phyloP scores from a whole-genome alignment of 2,797 vertebrate species.

The Semaprochilodus insignis region DNA sequence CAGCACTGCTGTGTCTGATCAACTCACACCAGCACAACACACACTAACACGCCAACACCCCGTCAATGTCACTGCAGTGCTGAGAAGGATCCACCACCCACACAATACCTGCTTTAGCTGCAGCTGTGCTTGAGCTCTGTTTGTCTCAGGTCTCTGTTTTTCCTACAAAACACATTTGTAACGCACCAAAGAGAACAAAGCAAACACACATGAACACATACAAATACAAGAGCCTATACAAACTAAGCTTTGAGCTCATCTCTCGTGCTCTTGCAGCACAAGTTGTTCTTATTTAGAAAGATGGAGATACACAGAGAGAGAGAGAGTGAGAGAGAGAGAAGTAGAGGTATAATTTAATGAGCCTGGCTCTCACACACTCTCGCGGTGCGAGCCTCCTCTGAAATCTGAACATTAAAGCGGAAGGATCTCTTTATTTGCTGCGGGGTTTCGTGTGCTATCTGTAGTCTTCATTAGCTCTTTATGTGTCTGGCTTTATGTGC shows the following conservation, averaged over 20 bases:
- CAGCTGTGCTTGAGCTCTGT: too few relatives aligned
- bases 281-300: conserved; percentile 31
- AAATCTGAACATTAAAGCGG: not conserved
- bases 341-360: conserved; percentile 47
- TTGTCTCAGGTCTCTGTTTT: too few relatives aligned
- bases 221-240: not conserved
- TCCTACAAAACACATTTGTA: not conserved
- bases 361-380: not conserved
- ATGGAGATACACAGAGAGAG: conserved; percentile 14
- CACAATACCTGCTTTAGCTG: too few relatives aligned
- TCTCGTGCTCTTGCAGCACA: not conserved
- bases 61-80: too few relatives aligned
- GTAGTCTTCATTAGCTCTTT: not conserved
- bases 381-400: not conserved
- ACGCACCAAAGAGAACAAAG: not conserved
- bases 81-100: too few relatives aligned
- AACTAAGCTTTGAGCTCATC: not conserved
- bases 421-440: not conserved
- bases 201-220: not conserved
- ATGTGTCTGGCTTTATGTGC: not conserved
- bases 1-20: too few relatives aligned
- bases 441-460: not conserved
- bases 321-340: conserved; percentile 28
- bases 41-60: too few relatives aligned
- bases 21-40: too few relatives aligned